These are phyloP conservation scores for Limonius californicus DNA, from an alignment of 1,140 invertebrate species.

Conservation along the genomic window DNA sequence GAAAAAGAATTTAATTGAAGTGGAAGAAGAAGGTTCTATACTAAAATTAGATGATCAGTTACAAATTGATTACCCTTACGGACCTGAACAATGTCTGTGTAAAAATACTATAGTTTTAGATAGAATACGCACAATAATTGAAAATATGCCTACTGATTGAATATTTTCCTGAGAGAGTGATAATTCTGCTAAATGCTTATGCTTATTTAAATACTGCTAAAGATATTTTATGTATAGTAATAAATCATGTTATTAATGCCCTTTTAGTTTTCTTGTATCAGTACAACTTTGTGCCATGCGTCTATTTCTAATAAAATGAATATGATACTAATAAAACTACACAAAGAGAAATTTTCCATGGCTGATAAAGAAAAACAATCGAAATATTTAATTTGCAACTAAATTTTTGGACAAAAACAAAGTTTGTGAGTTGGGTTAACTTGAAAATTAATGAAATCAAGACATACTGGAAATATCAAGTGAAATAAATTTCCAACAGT, in stretches of 20 bases:
- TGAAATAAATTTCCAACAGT: not conserved
- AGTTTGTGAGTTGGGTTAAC: not conserved
- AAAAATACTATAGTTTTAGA: conserved; percentile 42
- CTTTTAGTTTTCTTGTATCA: no score
- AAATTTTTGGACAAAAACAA: not conserved
- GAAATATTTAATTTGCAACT: not conserved
- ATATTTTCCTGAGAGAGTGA: no score
- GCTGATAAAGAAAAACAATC: not conserved
- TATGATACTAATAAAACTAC: no score
- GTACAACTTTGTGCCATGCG: no score
- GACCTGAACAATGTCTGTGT: conserved; percentile 36
- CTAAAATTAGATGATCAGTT: conserved; percentile 39
- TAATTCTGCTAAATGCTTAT: no score
- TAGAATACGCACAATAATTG: conserved; percentile 37
- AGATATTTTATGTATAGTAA: no score
- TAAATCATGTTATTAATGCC: no score
- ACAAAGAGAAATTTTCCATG: no score
- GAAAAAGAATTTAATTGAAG: conserved; percentile 37
- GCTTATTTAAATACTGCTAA: no score
- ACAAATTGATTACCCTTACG: conserved; percentile 41
- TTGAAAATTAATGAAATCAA: not conserved
- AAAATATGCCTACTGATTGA: conserved; percentile 42
- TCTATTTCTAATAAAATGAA: no score
- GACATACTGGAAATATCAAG: not conserved
- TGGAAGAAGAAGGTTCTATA: conserved; percentile 34